phyloP scores from a whole-genome alignment of 2,888 invertebrate genomes.

The Agrotis puta region DNA sequence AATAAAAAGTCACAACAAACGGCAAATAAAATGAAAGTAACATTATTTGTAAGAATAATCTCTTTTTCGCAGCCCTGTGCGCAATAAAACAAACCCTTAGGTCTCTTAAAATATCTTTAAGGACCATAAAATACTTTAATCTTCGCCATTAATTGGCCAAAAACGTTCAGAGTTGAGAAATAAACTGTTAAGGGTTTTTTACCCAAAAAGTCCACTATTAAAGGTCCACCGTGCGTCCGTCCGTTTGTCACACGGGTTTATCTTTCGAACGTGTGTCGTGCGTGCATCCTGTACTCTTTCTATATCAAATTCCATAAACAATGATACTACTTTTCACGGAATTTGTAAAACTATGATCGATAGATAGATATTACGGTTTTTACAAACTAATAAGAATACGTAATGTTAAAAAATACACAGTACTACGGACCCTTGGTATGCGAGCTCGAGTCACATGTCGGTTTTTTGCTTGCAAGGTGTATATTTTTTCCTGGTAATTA shows the following conservation, averaged over 20 bases:
- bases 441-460: neutral
- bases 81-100: conserved; percentile 62
- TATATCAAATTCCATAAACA: no score
- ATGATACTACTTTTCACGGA: no score
- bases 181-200: conserved; percentile 1
- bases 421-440: neutral
- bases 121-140: conserved; percentile 72
- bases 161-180: conserved; percentile 64
- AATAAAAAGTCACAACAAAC: conserved; percentile 3
- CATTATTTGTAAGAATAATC: conserved; percentile 33
- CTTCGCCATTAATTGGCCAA: conserved; percentile 63
- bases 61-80: conserved; percentile 44
- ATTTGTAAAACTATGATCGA: no score
- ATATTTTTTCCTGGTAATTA: conserved; percentile 75
- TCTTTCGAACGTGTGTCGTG: neutral
- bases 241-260: neutral
- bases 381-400: neutral
- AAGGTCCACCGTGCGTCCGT: neutral
- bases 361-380: no score
- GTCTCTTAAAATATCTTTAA: conserved; percentile 60
- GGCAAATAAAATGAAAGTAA: conserved; percentile 11
- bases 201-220: neutral
- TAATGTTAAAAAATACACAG: neutral
- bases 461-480: conserved; percentile 64
- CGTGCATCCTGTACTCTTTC: no score